Base-by-base conservation (phyloP, 1,140 invertebrate genomes). In the Acromyrmex heyeri region DNA sequence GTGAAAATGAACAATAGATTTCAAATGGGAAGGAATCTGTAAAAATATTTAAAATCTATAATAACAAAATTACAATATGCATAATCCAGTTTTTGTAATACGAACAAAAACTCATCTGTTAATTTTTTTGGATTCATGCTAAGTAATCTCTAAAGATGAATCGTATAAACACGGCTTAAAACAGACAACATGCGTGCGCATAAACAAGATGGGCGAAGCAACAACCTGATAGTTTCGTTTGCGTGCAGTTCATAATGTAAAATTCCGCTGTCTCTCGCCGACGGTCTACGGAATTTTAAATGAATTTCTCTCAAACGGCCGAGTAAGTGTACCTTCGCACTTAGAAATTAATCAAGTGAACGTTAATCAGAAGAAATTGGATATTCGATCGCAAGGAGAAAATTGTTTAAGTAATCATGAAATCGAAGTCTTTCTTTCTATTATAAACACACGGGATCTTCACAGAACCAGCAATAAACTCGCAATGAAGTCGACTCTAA, bases 261-360 rank as follows among this genome's bases (percentile, higher is more conserved):
- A 85, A 86, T 88, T 86, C 57, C 85, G 53, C 64, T 65, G 76
- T 44, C 75, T 44, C 75, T 77, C 50, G 67, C 44, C 2, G 27
- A 61, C 34, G 55, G 0, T 50, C 59, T 7, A n/a, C 70, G 90
- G 90, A 92, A 93, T 93, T 91, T 90, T 34, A 91, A 91, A 81
- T 79, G 72, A 77, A 85, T 81, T 67, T 21, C 48, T 55, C 34
- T 38, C 27, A 44, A 62, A 50, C 8, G 48, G 48, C 18, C 24
- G 50, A 48, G 38, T 50, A 72, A n/a, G 44, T 65, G 21, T 53
- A 27, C 64, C 27, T 34, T 73, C 82, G 16, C 21, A 57, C 50
- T 55, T 59, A n/a, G 50, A 44, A 61, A 82, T 86, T 50, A 85
- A 82, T 59, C 61, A 30, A 78, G 30, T 18, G 24, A 27, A 83